A percentile compares a stretch with the other conserved stretches of the same genome.
These are phyloP conservation scores for Sphaerophoria rueppellii DNA, from an alignment of 2,888 invertebrate species.

Conservation along the genomic window DNA sequence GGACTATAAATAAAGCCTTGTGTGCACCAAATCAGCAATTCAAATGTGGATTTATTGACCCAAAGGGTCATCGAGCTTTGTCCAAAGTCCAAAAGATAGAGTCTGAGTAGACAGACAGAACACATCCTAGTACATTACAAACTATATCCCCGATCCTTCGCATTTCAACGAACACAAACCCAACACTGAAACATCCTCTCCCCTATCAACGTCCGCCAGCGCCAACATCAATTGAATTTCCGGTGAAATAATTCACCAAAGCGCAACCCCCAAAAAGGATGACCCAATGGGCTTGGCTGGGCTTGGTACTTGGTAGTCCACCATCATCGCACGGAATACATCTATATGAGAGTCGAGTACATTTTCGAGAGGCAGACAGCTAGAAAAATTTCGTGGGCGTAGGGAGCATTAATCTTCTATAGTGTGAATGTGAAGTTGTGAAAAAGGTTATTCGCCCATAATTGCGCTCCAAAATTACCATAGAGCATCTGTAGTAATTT, in stretches of 20 bases:
- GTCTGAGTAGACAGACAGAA: slow-evolving; percentile 3
- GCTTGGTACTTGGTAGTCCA: neutral
- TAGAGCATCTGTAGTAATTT: slow-evolving; percentile 46
- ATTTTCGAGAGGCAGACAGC: slow-evolving; percentile 27
- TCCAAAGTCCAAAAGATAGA: slow-evolving; percentile 24
- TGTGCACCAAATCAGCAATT: slow-evolving; percentile 71
- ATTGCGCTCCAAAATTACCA: slow-evolving; percentile 36
- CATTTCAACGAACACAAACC: neutral
- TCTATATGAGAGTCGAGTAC: slow-evolving; percentile 3
- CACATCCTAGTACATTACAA: too few species aligned
- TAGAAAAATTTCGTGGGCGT: slow-evolving; percentile 58
- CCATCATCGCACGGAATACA: neutral
- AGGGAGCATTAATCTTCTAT: slow-evolving; percentile 53
- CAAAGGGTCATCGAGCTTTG: slow-evolving; percentile 63
- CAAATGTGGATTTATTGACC: slow-evolving; percentile 72
- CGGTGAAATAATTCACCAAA: slow-evolving; percentile 67
- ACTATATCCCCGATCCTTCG: too few species aligned
- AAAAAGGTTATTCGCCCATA: slow-evolving; percentile 39
- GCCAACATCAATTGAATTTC: slow-evolving; percentile 69
- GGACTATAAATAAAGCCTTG: slow-evolving; percentile 64
- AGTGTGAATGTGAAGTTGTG: slow-evolving; percentile 20
- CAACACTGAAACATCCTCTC: neutral
- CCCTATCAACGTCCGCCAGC: slow-evolving; percentile 7
- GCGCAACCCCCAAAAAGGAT: slow-evolving; percentile 53
- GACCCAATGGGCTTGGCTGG: slow-evolving; percentile 33